Evolutionary conservation across 2,888 invertebrate genomes (phyloP).

Genomic region (Disparrhopalites patrizii): DNA sequence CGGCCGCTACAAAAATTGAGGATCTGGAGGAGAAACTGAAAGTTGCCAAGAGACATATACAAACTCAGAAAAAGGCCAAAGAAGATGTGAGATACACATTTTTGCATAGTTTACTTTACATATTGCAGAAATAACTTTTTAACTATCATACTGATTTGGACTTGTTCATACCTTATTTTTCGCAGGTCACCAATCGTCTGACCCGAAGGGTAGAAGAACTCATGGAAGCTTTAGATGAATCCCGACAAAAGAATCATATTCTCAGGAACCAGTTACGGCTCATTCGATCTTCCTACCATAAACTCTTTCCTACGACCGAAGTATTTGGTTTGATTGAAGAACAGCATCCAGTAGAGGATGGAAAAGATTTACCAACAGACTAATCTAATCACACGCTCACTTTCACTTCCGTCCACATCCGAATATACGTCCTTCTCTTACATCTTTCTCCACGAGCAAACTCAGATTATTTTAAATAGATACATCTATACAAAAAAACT

Average conservation of each 20-base stretch:
- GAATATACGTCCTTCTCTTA: neutral
- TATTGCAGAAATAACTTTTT: neutral
- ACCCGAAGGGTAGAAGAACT: slow-evolving; percentile 38
- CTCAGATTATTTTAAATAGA: too few relatives aligned
- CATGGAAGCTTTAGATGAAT: slow-evolving; percentile 36
- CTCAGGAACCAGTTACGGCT: slow-evolving; percentile 39
- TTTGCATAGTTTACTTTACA: neutral
- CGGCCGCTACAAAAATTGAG: slow-evolving; percentile 17
- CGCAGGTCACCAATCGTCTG: slow-evolving; percentile 29
- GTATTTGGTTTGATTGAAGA: slow-evolving; percentile 22
- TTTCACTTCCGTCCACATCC: neutral
- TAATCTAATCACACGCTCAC: neutral
- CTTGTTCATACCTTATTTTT: slow-evolving; percentile 1
- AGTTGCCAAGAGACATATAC: slow-evolving; percentile 24
- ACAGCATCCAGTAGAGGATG: neutral
- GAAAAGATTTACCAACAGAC: neutral
- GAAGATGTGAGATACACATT: slow-evolving; percentile 22
- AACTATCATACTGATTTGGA: neutral
- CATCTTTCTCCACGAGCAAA: too few relatives aligned
- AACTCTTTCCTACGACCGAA: slow-evolving; percentile 32
- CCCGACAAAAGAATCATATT: slow-evolving; percentile 38
- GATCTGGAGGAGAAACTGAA: slow-evolving; percentile 25
- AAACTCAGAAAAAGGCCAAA: slow-evolving; percentile 19
- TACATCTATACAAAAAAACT: too few relatives aligned
- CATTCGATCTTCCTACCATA: slow-evolving; percentile 39